These are phyloP conservation scores for Microchrysa polita DNA, from an alignment of 2,888 invertebrate genomes.

Conservation along the genomic window DNA sequence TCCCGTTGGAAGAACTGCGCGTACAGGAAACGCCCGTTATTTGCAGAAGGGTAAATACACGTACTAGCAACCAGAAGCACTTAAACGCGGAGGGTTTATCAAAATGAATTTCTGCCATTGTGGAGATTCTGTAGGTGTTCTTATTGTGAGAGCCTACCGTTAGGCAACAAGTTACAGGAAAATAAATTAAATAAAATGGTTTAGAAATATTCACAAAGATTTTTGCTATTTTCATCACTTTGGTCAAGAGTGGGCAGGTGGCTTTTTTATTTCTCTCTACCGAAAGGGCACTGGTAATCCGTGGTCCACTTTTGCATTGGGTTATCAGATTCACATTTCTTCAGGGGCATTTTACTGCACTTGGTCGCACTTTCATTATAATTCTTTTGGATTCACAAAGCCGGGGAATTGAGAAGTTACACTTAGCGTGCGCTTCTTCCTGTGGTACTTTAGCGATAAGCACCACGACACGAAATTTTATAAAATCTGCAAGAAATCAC, in stretches of 20 bases:
- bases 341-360: neutral
- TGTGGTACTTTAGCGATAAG: neutral
- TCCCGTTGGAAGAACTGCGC: neutral
- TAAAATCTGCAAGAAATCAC: constrained; percentile 3
- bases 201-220: neutral
- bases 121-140: too few species aligned
- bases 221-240: constrained; percentile 30
- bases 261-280: constrained; percentile 15
- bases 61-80: too few species aligned
- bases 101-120: too few species aligned
- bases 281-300: constrained; percentile 41
- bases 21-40: neutral
- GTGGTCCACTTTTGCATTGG: constrained; percentile 10
- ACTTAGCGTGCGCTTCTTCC: constrained; percentile 1
- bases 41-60: too few species aligned
- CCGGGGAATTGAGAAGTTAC: too few species aligned
- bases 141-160: too few species aligned
- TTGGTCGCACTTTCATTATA: neutral
- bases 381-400: neutral
- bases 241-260: neutral
- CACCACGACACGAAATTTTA: neutral
- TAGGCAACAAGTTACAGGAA: neutral
- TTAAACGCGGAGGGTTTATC: too few species aligned
- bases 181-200: neutral
- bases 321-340: neutral